Percentiles rank a stretch among this genome's conserved stretches.
These are phyloP conservation scores for Platalea minor DNA, from an alignment of 2,797 vertebrate genomes.

Conservation along the genomic window DNA sequence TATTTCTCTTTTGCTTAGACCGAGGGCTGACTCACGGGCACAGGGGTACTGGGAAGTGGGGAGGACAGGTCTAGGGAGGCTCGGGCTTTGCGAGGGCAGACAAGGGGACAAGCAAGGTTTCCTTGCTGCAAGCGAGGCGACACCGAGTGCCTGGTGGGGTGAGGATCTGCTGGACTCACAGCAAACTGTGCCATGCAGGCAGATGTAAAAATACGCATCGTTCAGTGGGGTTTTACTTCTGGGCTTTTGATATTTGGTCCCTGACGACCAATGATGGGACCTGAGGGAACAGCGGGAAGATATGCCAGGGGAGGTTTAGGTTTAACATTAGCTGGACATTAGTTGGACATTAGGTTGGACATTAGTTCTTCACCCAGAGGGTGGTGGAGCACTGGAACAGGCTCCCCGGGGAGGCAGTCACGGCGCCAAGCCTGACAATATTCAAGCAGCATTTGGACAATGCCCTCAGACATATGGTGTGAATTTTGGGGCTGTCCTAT, in stretches of 20 bases:
- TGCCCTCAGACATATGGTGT: too few relatives aligned
- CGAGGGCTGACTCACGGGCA: not conserved
- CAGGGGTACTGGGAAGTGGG: not conserved
- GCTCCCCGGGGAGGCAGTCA: too few relatives aligned
- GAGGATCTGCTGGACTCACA: not conserved
- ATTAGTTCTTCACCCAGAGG: too few relatives aligned
- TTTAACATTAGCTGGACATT: too few relatives aligned
- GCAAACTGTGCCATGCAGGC: not conserved
- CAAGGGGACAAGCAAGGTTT: not conserved
- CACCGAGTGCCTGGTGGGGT: not conserved
- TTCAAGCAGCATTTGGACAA: too few relatives aligned
- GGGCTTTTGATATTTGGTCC: not conserved
- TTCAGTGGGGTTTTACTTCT: not conserved
- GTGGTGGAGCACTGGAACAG: too few relatives aligned
- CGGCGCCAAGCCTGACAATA: too few relatives aligned
- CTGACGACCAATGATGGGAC: too few relatives aligned
- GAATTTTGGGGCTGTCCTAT: too few relatives aligned
- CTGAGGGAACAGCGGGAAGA: too few relatives aligned
- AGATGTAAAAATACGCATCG: not conserved
- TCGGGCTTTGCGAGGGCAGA: not conserved
- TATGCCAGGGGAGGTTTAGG: too few relatives aligned
- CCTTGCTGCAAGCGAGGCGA: not conserved
- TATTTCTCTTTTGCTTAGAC: not conserved
- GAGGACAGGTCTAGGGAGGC: not conserved
- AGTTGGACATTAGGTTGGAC: too few relatives aligned